phyloP scores from a whole-genome alignment of 1,140 invertebrate species.

The Acromyrmex echinatior region DNA sequence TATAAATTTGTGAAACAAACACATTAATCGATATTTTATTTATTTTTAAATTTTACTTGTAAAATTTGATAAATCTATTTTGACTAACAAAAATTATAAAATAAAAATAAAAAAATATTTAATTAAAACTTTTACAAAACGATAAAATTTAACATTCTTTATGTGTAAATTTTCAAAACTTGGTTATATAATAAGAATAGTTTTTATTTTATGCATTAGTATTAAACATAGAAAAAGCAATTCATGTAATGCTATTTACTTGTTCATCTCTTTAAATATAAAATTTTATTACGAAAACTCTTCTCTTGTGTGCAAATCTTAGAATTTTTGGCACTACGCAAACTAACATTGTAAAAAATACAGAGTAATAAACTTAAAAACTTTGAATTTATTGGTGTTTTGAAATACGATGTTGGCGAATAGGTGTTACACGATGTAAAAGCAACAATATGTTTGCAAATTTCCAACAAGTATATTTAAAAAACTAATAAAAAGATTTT shows the following conservation, averaged over 20 bases:
- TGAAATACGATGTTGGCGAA: background rate
- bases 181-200: constrained; percentile 28
- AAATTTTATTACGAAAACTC: constrained; percentile 8
- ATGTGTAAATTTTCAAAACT: background rate
- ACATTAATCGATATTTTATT: background rate
- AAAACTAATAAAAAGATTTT: background rate
- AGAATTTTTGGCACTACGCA: background rate
- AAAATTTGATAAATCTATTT: background rate
- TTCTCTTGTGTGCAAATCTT: background rate
- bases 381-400: constrained; percentile 5
- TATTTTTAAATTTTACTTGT: background rate
- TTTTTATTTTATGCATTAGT: constrained; percentile 22
- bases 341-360: background rate
- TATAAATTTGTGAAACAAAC: background rate
- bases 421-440: background rate
- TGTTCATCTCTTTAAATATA: background rate
- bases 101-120: background rate
- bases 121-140: background rate
- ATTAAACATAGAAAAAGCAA: constrained; percentile 1
- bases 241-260: background rate
- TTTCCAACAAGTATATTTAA: background rate
- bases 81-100: background rate
- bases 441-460: background rate
- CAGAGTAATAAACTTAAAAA: constrained; percentile 9
- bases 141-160: background rate